Evolutionary conservation across 1,140 invertebrate genomes (phyloP), one percentile per base, ranked within the genome.

Genomic region (Euwallacea fornicatus): DNA sequence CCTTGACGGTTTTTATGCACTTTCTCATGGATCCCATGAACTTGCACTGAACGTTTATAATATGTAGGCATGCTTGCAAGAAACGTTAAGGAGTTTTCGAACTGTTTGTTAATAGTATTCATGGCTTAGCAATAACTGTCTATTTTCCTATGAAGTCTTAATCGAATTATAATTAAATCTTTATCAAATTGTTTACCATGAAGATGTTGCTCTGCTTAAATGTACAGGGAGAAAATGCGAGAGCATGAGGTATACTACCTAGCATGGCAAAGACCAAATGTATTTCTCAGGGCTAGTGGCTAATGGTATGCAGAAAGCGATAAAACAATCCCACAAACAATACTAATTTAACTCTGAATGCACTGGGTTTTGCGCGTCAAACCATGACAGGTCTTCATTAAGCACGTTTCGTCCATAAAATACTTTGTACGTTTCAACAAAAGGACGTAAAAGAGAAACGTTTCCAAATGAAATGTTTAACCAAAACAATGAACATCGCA

Each of bases 1-100:
- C 58, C 58, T 60, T 60, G 58, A 33, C 42, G 66, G 54, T 44
- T 71, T 71, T 71, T 71, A 58, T 71, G 41, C 69, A 64, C 69
- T 71, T 67, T 71, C 69, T 71, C 69, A 66, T 67, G 69, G 66
- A 71, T 33, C 21, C 21, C 21, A 33, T 33, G 21, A 33, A 33
- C 21, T 33, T 33, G 21, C 21, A 33, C 21, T 33, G 21, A 33
- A 33, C 21, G 21, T 33, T 33, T 33, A 33, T 33, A 33, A 33
- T 33, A 33, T 33, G 21, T 33, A 33, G 21, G 21, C 21, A 33
- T 33, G 21, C 21, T 33, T 33, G 21, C 4, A 33, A 33, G 21
- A 33, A 33, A 33, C 21, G 21, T 33, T 33, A 33, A 33, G 21
- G 21, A 33, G 21, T 33, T 33, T 33, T 33, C 21, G 7, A 55